Base-by-base conservation (phyloP, 2,888 invertebrate genomes). In the Chymomyza procnemis region DNA sequence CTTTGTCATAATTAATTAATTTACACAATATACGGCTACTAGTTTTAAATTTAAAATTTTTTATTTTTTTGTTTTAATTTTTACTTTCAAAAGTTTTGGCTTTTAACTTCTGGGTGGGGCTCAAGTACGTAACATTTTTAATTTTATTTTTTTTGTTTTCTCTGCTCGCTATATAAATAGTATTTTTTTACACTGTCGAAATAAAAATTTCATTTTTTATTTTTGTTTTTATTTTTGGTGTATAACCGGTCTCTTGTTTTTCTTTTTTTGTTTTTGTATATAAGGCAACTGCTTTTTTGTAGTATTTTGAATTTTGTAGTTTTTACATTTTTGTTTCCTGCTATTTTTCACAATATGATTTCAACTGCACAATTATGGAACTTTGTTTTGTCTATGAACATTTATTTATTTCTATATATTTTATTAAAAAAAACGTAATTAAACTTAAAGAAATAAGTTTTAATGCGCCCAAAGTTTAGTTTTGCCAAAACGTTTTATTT, bases 281-380 rank as follows among this genome's bases (percentile, higher is more conserved):
- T 89, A 89, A 89, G 89, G 90, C 90, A 90, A 89, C 90, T 90
- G 89, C 88, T 81, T 88, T 88, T 87, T 89, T 80, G 71, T 69
- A 69, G 68, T 64, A 70, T 67, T 66, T 75, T 63, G 62, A 58
- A 64, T 73, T 78, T 73, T 69, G 66, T 66, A 63, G 26, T 16
- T 34, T 64, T 64, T 65, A 58, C 59, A 54, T 64, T 64, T 64
- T 64, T 50, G n/a, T n/a, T 26, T 61, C 52, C 59, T 68, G 21
- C 14, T 64, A 64, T 59, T 52, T 63, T 55, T 66, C 21, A 68
- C 46, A 34, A 22, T 65, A 18, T 63, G 50, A 66, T 55, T 74
- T 59, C 63, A 75, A 78, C 76, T 82, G 71, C 71, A 77, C 34
- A 41, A 41, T 74, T 63, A 61, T 79, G 59, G 60, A 67, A 74